Percentiles rank a stretch among this genome's conserved stretches.
These are phyloP conservation scores for Ophion ventricosus DNA, from an alignment of 2,888 invertebrate genomes.

Conservation along the genomic window DNA sequence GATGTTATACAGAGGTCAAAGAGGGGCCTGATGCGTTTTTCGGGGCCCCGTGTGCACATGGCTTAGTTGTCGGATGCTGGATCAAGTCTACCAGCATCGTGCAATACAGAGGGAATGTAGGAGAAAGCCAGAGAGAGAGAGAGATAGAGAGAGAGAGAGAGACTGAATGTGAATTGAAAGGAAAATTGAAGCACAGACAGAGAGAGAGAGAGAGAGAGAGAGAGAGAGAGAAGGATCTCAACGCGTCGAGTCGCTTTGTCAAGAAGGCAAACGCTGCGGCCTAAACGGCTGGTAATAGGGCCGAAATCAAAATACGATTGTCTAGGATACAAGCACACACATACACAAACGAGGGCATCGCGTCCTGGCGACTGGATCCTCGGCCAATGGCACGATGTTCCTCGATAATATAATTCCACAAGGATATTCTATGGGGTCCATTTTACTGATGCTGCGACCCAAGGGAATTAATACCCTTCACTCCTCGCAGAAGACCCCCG, in stretches of 20 bases:
- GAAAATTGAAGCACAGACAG: conserved; percentile 49
- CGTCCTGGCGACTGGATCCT: conserved; percentile 7
- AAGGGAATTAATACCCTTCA: not conserved
- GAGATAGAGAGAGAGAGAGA: conserved; percentile 21
- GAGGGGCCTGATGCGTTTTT: conserved; percentile 60
- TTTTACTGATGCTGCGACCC: conserved; percentile 18
- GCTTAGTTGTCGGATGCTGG: conserved; percentile 41
- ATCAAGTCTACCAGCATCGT: conserved; percentile 35
- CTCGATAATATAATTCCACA: conserved; percentile 61
- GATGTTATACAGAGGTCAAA: conserved; percentile 50
- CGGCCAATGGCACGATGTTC: conserved; percentile 59
- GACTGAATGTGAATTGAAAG: conserved; percentile 38
- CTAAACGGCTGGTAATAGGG: conserved; percentile 81
- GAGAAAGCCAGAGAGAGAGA: conserved; percentile 10
- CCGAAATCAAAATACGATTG: conserved; percentile 80
- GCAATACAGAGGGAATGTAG: conserved; percentile 17
- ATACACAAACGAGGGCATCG: conserved; percentile 9
- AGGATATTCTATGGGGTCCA: conserved; percentile 46
- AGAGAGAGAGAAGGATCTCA: conserved; percentile 72
- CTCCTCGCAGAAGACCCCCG: not conserved
- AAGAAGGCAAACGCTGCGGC: conserved; percentile 81
- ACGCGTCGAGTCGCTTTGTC: conserved; percentile 81
- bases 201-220: conserved; percentile 70
- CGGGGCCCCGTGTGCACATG: conserved; percentile 50
- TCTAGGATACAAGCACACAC: conserved; percentile 60